A percentile compares a stretch with the other conserved stretches of the same genome.
Conservation (phyloP, 2,113 vertebrate species). For the Orthochromis malagaraziensis region DNA sequence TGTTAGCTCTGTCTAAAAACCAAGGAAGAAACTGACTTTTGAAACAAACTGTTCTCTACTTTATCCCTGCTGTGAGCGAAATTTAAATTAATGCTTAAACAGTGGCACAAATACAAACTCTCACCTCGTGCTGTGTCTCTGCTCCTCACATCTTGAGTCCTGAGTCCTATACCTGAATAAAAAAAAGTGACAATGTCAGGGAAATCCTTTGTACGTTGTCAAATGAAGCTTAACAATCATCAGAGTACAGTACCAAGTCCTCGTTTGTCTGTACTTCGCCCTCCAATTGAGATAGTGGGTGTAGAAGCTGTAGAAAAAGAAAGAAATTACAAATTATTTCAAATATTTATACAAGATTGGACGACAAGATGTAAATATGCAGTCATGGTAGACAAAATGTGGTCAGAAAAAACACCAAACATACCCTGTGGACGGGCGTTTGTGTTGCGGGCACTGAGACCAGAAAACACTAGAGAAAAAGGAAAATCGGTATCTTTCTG, state of each 20-base stretch:
- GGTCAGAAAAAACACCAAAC: neutral
- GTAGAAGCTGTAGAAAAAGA: slow-evolving; percentile 21
- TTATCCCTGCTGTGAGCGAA: neutral
- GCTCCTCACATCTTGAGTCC: slow-evolving; percentile 52
- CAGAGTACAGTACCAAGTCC: slow-evolving; percentile 18
- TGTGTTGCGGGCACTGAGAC: slow-evolving; percentile 31
- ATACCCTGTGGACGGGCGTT: slow-evolving; percentile 37
- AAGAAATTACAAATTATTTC: neutral
- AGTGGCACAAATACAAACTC: neutral
- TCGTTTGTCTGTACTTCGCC: slow-evolving; percentile 34
- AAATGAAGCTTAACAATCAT: neutral
- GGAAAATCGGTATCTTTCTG: neutral
- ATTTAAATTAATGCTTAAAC: neutral
- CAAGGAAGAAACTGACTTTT: neutral
- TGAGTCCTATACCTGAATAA: neutral
- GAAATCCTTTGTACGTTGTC: neutral
- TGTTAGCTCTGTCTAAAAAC: slow-evolving; percentile 30
- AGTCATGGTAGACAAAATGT: neutral
- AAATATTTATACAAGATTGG: neutral
- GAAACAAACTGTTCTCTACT: neutral
- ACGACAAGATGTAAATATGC: neutral
- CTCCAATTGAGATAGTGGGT: slow-evolving; percentile 23
- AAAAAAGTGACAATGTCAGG: neutral
- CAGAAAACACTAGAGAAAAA: slow-evolving; percentile 54
- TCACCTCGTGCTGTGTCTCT: slow-evolving; percentile 53